These are phyloP conservation scores for Rhea americana DNA, from an alignment of 2,113 vertebrate genomes.

Conservation along the genomic window DNA sequence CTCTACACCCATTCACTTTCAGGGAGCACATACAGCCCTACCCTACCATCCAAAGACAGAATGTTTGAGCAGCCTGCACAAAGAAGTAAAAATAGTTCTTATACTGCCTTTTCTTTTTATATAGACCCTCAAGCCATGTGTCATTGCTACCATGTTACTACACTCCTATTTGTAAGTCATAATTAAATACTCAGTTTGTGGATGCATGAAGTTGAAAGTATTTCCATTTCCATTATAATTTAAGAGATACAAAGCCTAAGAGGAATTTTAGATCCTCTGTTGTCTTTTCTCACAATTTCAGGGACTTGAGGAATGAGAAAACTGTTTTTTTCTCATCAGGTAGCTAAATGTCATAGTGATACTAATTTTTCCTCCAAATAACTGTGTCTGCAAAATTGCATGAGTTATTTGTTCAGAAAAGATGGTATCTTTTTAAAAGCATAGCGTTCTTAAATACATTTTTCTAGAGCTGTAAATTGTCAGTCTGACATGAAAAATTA, in stretches of 20 bases:
- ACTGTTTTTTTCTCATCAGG: neutral
- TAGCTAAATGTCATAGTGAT: neutral
- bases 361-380: slow-evolving; percentile 4
- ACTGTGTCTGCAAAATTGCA: neutral
- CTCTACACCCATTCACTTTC: neutral
- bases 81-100: neutral
- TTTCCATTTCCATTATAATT: neutral
- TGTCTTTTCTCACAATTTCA: neutral
- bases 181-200: neutral
- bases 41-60: neutral
- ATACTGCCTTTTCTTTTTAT: neutral
- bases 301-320: neutral
- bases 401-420: neutral
- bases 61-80: neutral
- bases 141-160: neutral
- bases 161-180: neutral
- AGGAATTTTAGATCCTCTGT: neutral
- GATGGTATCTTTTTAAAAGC: neutral
- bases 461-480: neutral
- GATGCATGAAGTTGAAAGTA: neutral
- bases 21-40: neutral
- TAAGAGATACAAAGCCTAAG: neutral
- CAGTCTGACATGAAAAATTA: neutral
- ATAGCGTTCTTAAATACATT: neutral
- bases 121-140: neutral